A percentile compares a stretch with the other conserved stretches of the same genome.
Conservation (phyloP, 2,113 vertebrate species). For the Lamprologus speciosus region DNA sequence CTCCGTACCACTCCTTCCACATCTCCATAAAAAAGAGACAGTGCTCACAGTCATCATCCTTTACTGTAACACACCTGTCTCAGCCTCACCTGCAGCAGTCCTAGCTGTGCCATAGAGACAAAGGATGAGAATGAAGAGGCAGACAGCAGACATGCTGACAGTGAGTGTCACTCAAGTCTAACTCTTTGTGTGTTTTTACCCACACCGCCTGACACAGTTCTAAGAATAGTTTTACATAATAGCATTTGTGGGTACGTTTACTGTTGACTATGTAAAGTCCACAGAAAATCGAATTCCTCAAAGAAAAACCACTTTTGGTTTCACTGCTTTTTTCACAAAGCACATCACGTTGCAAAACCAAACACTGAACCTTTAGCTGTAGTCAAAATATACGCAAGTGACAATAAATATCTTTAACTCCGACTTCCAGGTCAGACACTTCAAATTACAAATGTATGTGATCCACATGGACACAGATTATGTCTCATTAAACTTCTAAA, state of each 20-base stretch:
- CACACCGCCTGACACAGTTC: not conserved
- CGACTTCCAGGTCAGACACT: not conserved
- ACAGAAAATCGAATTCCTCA: not conserved
- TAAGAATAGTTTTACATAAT: not conserved
- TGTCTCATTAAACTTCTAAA: not conserved
- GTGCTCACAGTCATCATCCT: not conserved
- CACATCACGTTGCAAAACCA: not conserved
- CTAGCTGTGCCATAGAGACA: not conserved
- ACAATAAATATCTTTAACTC: not conserved
- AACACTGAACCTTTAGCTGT: not conserved
- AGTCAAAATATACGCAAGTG: not conserved
- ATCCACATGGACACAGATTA: not conserved
- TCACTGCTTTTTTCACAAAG: not conserved
- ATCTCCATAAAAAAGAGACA: not conserved
- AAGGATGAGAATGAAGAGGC: not conserved
- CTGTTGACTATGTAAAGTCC: not conserved
- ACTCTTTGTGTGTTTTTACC: not conserved
- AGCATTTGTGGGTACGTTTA: accelerated
- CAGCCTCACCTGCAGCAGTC: conserved; percentile 10
- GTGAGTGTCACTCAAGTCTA: not conserved
- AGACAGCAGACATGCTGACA: conserved; percentile 23
- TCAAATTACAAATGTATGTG: not conserved
- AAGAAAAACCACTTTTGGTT: not conserved
- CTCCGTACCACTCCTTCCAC: not conserved
- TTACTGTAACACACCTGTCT: not conserved